phyloP scores from a whole-genome alignment of 2,888 invertebrate species.

The Rotaria sp. region DNA sequence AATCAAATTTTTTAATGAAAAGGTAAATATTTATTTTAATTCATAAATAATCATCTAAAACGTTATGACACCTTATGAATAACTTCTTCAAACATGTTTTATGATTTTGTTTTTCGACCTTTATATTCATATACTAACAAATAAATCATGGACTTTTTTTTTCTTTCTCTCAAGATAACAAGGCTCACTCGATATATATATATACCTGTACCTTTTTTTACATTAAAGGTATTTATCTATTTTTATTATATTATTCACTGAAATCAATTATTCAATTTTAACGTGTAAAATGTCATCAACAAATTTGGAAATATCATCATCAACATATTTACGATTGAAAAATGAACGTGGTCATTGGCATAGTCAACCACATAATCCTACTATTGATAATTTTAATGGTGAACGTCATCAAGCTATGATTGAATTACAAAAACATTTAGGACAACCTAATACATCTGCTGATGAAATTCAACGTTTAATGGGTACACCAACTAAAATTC shows the following conservation, averaged over 20 bases:
- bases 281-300: neutral
- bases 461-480: conserved; percentile 8
- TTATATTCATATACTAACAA: no score
- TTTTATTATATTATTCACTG: neutral
- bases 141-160: neutral
- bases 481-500: neutral
- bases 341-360: conserved; percentile 18
- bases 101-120: no score
- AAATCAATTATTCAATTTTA: neutral
- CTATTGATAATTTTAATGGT: neutral
- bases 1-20: neutral
- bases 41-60: neutral
- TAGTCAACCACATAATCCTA: neutral
- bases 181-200: neutral
- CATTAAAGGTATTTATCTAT: neutral
- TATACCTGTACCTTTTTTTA: neutral
- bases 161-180: neutral
- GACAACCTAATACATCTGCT: neutral
- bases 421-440: neutral
- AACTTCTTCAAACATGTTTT: no score
- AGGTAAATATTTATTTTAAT: neutral
- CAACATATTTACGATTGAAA: neutral
- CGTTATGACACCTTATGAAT: no score
- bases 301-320: neutral
- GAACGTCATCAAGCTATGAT: neutral